These are phyloP conservation scores for Apodemia zela DNA, from an alignment of 2,888 invertebrate species.

Conservation along the genomic window DNA sequence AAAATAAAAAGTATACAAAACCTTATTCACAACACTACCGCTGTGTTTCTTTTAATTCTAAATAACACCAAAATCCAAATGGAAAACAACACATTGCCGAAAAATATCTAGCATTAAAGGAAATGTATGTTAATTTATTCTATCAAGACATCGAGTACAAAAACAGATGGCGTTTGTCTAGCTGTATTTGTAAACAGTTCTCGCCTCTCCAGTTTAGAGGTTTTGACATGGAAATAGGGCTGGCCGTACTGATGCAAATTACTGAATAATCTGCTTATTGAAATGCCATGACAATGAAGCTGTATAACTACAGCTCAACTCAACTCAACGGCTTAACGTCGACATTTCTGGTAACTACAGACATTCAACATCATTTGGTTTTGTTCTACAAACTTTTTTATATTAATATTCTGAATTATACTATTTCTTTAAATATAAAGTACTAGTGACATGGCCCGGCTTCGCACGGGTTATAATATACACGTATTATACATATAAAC, in stretches of 20 bases:
- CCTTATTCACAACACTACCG: no score
- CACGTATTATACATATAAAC: no score
- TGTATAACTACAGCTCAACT: no score
- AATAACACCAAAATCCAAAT: not conserved
- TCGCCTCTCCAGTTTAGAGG: conserved; percentile 38
- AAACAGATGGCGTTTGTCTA: conserved; percentile 29
- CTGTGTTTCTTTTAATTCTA: not conserved
- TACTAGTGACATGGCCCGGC: no score
- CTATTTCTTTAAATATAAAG: no score
- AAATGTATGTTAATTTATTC: conserved; percentile 14
- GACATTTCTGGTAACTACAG: not conserved
- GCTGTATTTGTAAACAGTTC: conserved; percentile 32
- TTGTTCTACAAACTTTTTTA: no score
- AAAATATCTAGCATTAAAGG: conserved; percentile 9
- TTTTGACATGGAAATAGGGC: conserved; percentile 64
- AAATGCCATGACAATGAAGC: conserved; percentile 53
- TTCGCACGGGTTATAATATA: no score
- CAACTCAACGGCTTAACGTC: conserved; percentile 16
- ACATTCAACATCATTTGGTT: not conserved
- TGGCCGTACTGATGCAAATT: conserved; percentile 61
- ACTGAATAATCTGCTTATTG: conserved; percentile 65
- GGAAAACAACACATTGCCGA: conserved; percentile 1
- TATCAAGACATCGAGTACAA: conserved; percentile 24
- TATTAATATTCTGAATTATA: no score
- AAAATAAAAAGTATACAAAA: no score